phyloP scores from a whole-genome alignment of 2,888 invertebrate genomes.

The Rhorus exstirpatorius region DNA sequence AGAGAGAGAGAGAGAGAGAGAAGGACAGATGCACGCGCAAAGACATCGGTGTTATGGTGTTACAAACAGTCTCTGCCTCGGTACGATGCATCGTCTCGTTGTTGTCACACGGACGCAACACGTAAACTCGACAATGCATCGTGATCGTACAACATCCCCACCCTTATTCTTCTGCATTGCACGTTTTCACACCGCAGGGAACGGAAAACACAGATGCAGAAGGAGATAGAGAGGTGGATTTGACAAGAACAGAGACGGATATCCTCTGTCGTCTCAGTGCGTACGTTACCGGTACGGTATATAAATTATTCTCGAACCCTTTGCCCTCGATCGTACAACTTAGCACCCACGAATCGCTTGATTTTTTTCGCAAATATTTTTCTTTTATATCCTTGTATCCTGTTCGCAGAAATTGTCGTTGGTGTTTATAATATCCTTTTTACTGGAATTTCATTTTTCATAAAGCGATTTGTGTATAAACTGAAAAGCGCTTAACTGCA shows the following conservation, averaged over 20 bases:
- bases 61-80: constrained; percentile 45
- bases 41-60: constrained; percentile 48
- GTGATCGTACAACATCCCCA: constrained; percentile 53
- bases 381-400: not conserved
- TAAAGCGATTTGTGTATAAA: too few relatives aligned
- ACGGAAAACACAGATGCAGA: constrained; percentile 54
- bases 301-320: constrained; percentile 51
- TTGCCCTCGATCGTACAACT: constrained; percentile 21
- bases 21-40: constrained; percentile 47
- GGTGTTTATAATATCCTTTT: too few relatives aligned
- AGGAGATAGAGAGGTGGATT: constrained; percentile 60
- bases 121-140: constrained; percentile 53
- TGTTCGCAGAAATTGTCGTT: too few relatives aligned
- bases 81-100: constrained; percentile 15
- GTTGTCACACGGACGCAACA: constrained; percentile 30
- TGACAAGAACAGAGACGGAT: constrained; percentile 69
- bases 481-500: too few relatives aligned
- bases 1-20: constrained; percentile 10
- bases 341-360: not conserved
- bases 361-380: not conserved
- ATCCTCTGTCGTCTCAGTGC: constrained; percentile 50
- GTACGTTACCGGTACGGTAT: constrained; percentile 25
- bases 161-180: constrained; percentile 55
- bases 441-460: too few relatives aligned
- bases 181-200: constrained; percentile 44